Base-by-base conservation (phyloP, 2,113 vertebrate species). In the Syngnathus typhle region DNA sequence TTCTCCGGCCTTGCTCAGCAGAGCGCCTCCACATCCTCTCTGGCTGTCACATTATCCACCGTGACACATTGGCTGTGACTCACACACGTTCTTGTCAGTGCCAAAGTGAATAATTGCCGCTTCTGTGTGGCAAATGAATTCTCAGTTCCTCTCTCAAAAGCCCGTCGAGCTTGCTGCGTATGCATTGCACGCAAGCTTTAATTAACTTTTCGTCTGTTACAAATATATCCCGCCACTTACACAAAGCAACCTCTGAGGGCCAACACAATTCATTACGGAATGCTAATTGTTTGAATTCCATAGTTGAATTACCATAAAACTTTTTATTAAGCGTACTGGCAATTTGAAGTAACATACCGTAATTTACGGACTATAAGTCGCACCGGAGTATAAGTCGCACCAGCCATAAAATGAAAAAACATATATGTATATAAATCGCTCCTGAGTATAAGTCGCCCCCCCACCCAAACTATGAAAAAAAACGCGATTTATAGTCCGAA, bases 11-110 rank as follows among this genome's bases (percentile, higher is more conserved):
- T 70, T 71, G 70, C 79, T 82, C 68, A 75, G 81, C 64, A 71
- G 76, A 84, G 76, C 44, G n/a, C 37, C 76, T 79, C 73, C 77
- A 85, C 80, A 75, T 87, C 82, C 84, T 84, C 77, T 78, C 63
- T 39, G 56, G 41, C 62, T 70, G 65, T 73, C 75, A 75, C 71
- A 77, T 80, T 81, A 82, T 78, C 84, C 83, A 85, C 74, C 70
- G 74, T 62, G 77, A 79, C 76, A 75, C 74, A 82, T 82, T 85
- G 49, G 12, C 27, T 62, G 49, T 74, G 72, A 88, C 77, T 88
- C 82, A 81, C 81, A 70, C 70, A 73, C 63, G 65, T 65, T 83
- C 75, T 81, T 78, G 72, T 69, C 75, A 46, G 58, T 60, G 32
- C 65, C 72, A 49, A 65, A 76, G 63, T 59, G 73, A 81, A 82